phyloP scores from a whole-genome alignment of 2,797 vertebrate species.

The Knipowitschia caucasica region DNA sequence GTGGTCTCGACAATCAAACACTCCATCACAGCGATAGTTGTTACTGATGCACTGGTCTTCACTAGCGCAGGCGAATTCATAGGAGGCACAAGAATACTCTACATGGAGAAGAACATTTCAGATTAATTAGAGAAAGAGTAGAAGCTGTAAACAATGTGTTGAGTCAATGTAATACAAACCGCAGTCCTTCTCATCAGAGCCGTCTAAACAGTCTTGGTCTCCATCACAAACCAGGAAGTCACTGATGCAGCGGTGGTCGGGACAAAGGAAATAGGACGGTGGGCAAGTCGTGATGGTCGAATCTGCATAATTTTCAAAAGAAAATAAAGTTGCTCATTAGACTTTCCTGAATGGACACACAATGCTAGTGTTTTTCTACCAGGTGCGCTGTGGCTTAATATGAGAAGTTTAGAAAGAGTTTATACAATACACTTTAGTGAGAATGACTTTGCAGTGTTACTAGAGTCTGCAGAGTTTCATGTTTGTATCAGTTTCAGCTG shows the following conservation, averaged over 20 bases:
- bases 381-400: too few species aligned
- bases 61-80: conserved; percentile 84
- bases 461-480: too few species aligned
- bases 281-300: conserved; percentile 80
- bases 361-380: too few species aligned
- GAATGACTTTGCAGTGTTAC: too few species aligned
- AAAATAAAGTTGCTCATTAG: neutral
- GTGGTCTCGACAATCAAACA: conserved; percentile 89
- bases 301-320: conserved; percentile 64
- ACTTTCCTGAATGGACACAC: neutral
- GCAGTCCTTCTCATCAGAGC: conserved; percentile 87
- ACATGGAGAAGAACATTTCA: neutral
- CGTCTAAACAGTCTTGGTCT: conserved; percentile 88
- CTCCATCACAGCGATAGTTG: conserved; percentile 84
- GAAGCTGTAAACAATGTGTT: neutral
- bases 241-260: conserved; percentile 87
- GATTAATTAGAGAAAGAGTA: neutral
- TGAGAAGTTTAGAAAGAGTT: too few species aligned
- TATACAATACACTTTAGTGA: too few species aligned
- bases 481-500: too few species aligned
- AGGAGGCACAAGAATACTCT: conserved; percentile 84
- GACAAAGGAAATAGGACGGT: conserved; percentile 84
- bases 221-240: conserved; percentile 84
- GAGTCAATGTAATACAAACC: conserved; percentile 66
- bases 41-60: conserved; percentile 82